Evolutionary conservation across 2,113 vertebrate species (phyloP), one percentile per base, ranked within the genome.

Genomic region (Hippoglossus stenolepis): DNA sequence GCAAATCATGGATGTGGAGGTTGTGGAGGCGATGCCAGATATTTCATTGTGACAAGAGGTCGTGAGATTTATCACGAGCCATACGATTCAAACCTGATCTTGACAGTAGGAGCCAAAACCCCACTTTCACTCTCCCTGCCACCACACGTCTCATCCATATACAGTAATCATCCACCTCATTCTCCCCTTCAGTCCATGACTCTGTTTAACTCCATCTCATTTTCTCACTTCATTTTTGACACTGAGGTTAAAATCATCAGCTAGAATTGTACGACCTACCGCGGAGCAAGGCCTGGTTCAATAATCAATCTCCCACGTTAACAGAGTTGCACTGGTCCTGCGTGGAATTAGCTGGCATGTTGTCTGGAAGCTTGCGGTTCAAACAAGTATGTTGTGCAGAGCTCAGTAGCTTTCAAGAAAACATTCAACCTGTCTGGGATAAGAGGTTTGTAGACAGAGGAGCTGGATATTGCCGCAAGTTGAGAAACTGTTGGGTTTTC

Each of bases 31-130:
- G 57, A 87, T 61, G 61, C 53, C 21, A 40, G 57, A 84, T 85
- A 88, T 89, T 85, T 91, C 79, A 85, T 76, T 47, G 47, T 72
- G 77, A 71, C 77, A 79, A 62, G 77, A 75, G 79, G 79, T 74
- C 70, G 66, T 57, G 43, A 51, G 69, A 90, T 90, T 83, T 74
- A 89, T 85, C 23, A 45, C 5, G 4, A 8, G 71, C 12, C 0
- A 11, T 51, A 58, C 0, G 6, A 84, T 63, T 87, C 78, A 61
- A 54, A 68, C 51, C 62, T 17, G 15, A 11, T 69, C 1, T 13
- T 26, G 60, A 49, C 14, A 64, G 47, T 35, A 5, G 47, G n/a
- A 70, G 72, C 65, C 18, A 54, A 88, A 51, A 73, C 45, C 38
- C 65, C 65, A 14, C 64, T 79, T 80, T 82, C 74, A 64, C 65